Evolutionary conservation across 2,113 vertebrate species (phyloP), one percentile per base, ranked within the genome.

Genomic region (Scophthalmus maximus): DNA sequence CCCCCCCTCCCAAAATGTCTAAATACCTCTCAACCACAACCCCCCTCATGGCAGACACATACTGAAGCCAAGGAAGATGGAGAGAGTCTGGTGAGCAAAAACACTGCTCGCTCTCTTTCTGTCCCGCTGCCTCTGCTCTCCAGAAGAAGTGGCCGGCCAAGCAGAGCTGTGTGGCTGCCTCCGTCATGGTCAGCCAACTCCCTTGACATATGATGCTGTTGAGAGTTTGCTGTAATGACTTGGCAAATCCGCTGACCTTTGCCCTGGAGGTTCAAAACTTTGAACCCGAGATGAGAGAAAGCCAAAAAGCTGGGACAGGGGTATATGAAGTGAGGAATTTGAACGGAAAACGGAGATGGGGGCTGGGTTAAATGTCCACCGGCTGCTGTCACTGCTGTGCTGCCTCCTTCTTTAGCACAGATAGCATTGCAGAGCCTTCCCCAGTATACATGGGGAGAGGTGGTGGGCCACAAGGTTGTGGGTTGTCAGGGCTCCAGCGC

Each of bases 181-280:
- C 56, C 58, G 87, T 91, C 83, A 94, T 68, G 83, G 80, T 18
- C 59, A 83, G 79, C 66, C 87, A 88, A 78, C 75, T 79, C 68
- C 79, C 59, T 72, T 92, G 91, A 93, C 88, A 87, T 87, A 84
- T 90, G 83, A 88, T 61, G 70, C 71, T 93, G 81, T 91, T 81
- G 91, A 79, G 91, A 79, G 86, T 88, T 81, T 89, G 80, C 81
- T 67, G 82, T 87, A 76, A 90, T 46, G 76, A 91, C 86, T 81
- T 83, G 78, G 79, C 67, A 89, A 93, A 76, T 73, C 74, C 85
- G 88, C 17, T 92, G 91, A 94, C 91, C 84, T 94, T 83, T 92
- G 66, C 50, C 91, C 79, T 65, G 65, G 51, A 79, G 88, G 90
- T 91, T 86, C 79, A 92, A 93, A 94, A 93, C 82, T 79, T 84